Percentiles rank a stretch among this genome's conserved stretches.
phyloP scores from a whole-genome alignment of 2,888 invertebrate species.

The Crematogaster levior region DNA sequence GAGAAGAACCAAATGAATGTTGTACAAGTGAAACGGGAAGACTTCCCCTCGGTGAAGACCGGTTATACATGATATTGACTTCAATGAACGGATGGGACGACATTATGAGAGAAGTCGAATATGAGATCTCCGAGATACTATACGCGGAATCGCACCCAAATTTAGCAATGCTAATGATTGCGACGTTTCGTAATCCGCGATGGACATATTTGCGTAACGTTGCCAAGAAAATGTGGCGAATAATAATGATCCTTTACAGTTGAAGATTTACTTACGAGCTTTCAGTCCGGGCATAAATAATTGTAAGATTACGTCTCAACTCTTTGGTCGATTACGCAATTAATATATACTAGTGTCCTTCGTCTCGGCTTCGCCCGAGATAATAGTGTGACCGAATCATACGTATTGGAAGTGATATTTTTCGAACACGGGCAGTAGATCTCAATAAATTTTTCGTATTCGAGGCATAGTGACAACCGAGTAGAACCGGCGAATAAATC shows the following conservation, averaged over 20 bases:
- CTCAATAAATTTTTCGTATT: no score
- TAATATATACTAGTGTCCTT: no score
- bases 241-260: neutral
- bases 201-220: neutral
- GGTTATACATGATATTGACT: constrained; percentile 43
- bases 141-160: neutral
- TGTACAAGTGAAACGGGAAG: constrained; percentile 56
- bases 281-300: neutral
- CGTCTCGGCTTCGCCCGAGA: no score
- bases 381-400: no score
- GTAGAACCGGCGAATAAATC: no score
- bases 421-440: no score
- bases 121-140: neutral
- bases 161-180: constrained; percentile 1
- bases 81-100: constrained; percentile 25
- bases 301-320: neutral
- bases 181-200: neutral
- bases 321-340: neutral
- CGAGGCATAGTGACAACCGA: no score
- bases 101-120: constrained; percentile 16
- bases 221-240: neutral
- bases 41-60: constrained; percentile 57
- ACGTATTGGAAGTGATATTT: no score
- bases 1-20: constrained; percentile 38
- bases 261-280: neutral